These are phyloP conservation scores for Eurypyga helias DNA, from an alignment of 2,113 vertebrate species.

Conservation along the genomic window DNA sequence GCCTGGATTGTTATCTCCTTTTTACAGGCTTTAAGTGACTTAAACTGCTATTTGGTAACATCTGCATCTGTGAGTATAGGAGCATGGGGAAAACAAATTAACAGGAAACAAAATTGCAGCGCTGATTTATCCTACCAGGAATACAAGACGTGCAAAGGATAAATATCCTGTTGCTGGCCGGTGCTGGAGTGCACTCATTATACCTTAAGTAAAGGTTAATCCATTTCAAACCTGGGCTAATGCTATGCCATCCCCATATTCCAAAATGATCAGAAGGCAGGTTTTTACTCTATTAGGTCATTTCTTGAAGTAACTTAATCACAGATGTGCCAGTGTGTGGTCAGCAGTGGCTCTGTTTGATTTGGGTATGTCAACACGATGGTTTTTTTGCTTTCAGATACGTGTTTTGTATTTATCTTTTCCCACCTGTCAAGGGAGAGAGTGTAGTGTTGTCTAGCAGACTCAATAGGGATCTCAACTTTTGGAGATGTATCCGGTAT, in stretches of 20 bases:
- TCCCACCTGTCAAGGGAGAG: background rate
- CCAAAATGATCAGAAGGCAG: background rate
- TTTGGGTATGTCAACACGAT: background rate
- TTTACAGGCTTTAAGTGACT: conserved; percentile 41
- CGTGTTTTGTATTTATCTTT: background rate
- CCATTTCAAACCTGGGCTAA: conserved; percentile 38
- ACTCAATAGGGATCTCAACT: background rate
- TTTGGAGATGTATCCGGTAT: background rate
- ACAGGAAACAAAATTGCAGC: conserved; percentile 34
- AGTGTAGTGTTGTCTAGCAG: background rate
- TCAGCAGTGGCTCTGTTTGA: background rate
- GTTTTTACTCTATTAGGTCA: background rate
- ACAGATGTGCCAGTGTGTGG: background rate
- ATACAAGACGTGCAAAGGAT: background rate
- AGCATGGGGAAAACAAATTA: conserved; percentile 24
- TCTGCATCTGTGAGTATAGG: background rate
- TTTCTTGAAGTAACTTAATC: conserved; percentile 16
- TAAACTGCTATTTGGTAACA: background rate
- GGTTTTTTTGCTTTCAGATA: background rate
- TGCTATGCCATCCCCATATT: background rate
- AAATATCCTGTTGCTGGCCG: conserved; percentile 20
- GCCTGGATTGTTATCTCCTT: conserved; percentile 37
- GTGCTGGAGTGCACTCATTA: background rate
- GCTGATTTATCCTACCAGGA: conserved; percentile 46
- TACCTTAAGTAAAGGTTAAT: conserved; percentile 45